Base-by-base conservation (phyloP, 1,140 invertebrate genomes). In the Leptopilina clavipes region DNA sequence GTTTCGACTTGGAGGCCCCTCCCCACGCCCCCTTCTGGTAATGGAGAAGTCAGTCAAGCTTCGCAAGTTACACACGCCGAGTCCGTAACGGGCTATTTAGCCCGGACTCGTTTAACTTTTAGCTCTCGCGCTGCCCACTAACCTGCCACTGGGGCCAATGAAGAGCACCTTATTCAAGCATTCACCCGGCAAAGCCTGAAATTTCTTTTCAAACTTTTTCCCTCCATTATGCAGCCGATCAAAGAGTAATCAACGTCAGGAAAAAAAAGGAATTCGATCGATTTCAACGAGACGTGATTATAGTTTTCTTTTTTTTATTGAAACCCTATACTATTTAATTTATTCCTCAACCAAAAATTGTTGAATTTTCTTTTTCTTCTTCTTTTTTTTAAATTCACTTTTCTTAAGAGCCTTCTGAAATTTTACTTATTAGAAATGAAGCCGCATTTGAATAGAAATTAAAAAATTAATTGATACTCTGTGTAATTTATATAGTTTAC, bases 1-100 rank as follows among this genome's bases (percentile, higher is more conserved):
- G 59, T 65, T 65, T 65, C 59, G 22, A 65, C 59, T 65, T 65
- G 25, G 59, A 65, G 31, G 59, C 59, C 72, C 75, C 56, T 31
- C n/a, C n/a, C n/a, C n/a, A n/a, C n/a, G n/a, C n/a, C n/a, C n/a
- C n/a, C n/a, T n/a, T n/a, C 19, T 25, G 37, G 74, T 86, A 86
- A 84, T 83, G 83, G 83, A 82, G 79, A 80, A 87, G 83, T 84
- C 81, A 85, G 83, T 85, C 79, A 80, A 85, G 76, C 77, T 76
- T 80, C 44, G 75, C 73, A 81, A 84, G 78, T 86, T 83, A 83
- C 79, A 82, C 81, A 79, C 79, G 76, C 59, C 70, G 25, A 52
- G 37, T 79, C 71, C 73, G 74, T 79, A 80, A 83, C 76, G 75
- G 79, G 70, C 74, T 82, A 85, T 84, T 85, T 84, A 79, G 76